Evolutionary conservation across 2,797 vertebrate species (phyloP).

Genomic region (Heliangelus exortis): DNA sequence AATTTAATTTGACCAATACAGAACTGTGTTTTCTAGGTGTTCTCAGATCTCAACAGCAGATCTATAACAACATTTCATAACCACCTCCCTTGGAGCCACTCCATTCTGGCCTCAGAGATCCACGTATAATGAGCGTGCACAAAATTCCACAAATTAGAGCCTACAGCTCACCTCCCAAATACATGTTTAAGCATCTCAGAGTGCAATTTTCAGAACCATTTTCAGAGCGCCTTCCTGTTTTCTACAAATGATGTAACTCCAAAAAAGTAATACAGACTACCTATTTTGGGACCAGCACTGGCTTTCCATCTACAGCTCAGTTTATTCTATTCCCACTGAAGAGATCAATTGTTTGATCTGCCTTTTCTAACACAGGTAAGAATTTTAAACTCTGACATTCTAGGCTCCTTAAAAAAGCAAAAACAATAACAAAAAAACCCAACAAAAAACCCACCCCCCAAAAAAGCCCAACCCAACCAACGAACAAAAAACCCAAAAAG

Average conservation of each 20-base stretch:
- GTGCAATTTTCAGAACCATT: not conserved
- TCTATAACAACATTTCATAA: not conserved
- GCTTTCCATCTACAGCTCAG: not conserved
- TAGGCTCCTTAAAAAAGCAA: not conserved
- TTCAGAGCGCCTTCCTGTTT: not conserved
- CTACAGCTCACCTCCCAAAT: not conserved
- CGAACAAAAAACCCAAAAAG: too few relatives aligned
- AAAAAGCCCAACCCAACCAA: too few relatives aligned
- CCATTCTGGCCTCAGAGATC: not conserved
- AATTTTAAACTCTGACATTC: not conserved
- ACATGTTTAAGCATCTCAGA: not conserved
- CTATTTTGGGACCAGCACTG: accelerated
- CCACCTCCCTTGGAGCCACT: not conserved
- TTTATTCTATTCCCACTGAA: not conserved
- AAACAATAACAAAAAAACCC: not conserved
- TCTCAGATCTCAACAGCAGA: not conserved
- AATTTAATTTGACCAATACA: not conserved
- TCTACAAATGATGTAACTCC: not conserved
- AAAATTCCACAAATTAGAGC: not conserved
- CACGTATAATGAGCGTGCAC: not conserved
- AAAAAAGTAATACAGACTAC: not conserved
- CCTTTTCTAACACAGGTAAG: not conserved
- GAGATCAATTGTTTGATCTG: not conserved
- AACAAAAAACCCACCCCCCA: too few relatives aligned
- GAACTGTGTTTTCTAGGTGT: not conserved